Percentiles rank a stretch among this genome's conserved stretches.
Conservation (phyloP, 53 echinoderm and acorn worm species). For the Holothuria scabra region DNA sequence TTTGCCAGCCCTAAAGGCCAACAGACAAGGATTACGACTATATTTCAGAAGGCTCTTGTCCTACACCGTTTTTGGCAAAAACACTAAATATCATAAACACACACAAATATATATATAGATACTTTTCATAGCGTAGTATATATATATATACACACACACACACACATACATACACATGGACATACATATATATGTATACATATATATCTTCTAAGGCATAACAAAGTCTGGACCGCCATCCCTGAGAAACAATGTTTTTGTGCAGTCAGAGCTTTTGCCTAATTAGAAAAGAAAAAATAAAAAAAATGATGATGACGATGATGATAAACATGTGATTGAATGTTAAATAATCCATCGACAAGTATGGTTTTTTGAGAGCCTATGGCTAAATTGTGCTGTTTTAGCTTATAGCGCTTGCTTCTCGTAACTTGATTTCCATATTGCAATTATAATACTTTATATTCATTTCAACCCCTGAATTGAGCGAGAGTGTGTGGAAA, state of each 20-base stretch:
- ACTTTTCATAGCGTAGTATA: conserved; percentile 7
- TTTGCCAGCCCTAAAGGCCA: too few species aligned
- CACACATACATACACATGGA: not conserved
- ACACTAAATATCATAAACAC: not conserved
- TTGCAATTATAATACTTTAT: conserved; percentile 37
- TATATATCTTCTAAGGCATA: conserved; percentile 40
- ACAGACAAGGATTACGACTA: conserved; percentile 1
- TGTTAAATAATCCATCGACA: conserved; percentile 7
- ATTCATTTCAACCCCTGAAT: not conserved
- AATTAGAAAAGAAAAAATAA: conserved; percentile 38
- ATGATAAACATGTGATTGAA: conserved; percentile 20
- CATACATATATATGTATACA: not conserved
- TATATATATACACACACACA: conserved; percentile 35
- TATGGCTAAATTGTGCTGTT: conserved; percentile 25
- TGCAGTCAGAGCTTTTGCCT: conserved; percentile 48
- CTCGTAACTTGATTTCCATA: conserved; percentile 23
- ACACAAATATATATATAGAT: conserved; percentile 37
- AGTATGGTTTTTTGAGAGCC: not conserved
- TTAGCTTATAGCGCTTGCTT: conserved; percentile 1
- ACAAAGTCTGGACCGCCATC: conserved; percentile 47
- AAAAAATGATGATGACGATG: too few species aligned
- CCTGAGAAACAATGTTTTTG: conserved; percentile 46
- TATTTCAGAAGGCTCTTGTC: conserved; percentile 20
- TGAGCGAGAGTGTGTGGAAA: too few species aligned
- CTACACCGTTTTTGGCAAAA: conserved; percentile 39